Evolutionary conservation across 1,140 invertebrate species (phyloP).

Genomic region (Euwallacea fornicatus): DNA sequence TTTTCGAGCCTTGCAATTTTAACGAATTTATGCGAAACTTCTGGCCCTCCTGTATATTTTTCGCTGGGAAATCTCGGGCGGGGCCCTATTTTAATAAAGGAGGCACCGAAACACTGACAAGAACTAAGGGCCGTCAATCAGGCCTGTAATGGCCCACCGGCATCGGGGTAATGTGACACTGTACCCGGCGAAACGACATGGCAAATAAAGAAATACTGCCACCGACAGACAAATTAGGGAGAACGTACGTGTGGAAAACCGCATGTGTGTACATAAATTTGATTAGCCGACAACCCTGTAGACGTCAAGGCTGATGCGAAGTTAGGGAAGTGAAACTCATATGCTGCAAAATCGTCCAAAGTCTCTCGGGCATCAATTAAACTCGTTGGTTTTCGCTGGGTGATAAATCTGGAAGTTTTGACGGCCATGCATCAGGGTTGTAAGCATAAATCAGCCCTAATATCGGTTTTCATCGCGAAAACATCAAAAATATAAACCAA

Average conservation of each 20-base stretch:
- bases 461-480: slow-evolving; percentile 21
- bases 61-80: neutral
- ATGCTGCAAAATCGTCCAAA: neutral
- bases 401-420: neutral
- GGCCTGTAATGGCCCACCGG: slow-evolving; percentile 4
- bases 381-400: neutral
- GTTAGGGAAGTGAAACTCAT: slow-evolving; percentile 7
- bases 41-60: too few relatives aligned
- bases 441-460: slow-evolving; percentile 16
- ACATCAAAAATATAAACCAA: slow-evolving; percentile 35
- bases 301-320: slow-evolving; percentile 15
- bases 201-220: slow-evolving; percentile 27
- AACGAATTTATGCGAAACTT: neutral
- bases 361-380: neutral
- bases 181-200: slow-evolving; percentile 6
- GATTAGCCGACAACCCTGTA: slow-evolving; percentile 15
- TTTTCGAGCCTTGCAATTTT: neutral
- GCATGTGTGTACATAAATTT: slow-evolving; percentile 22
- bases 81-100: slow-evolving; percentile 10
- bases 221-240: slow-evolving; percentile 23
- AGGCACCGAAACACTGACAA: slow-evolving; percentile 8
- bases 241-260: slow-evolving; percentile 10
- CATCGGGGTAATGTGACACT: slow-evolving; percentile 22
- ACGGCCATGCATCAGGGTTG: neutral
- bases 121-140: slow-evolving; percentile 26